Base-by-base conservation (phyloP, 2,797 vertebrate genomes). In the Phataginus tricuspis region DNA sequence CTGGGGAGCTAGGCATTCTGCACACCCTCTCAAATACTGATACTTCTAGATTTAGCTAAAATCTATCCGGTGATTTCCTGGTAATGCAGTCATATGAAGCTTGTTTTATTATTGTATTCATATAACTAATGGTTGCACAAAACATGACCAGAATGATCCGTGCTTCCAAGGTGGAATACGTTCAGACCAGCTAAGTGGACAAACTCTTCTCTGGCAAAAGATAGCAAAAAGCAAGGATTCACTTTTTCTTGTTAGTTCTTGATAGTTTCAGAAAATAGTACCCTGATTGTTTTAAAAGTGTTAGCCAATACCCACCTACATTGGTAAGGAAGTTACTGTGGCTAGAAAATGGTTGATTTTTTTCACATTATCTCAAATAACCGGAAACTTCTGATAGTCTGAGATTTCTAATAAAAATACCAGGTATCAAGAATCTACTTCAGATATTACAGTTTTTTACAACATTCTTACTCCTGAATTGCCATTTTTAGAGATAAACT, bases 401-500 rank as follows among this genome's bases (percentile, higher is more conserved):
- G 23, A 94, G n/a, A 63, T 86, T 91, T 89, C 57, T 91, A 91
- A 87, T 75, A 64, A 90, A 86, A 91, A 69, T 77, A 77, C 11
- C 11, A 82, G 31, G 83, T 93, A 7, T 93, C 31, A 86, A 83
- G 37, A 51, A 92, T 39, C 3, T 88, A 5, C 69, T 95, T 79
- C 31, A 86, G 51, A 68, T 74, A n/a, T 53, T 92, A 19, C 0
- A 55, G 39, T 87, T 83, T 92, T 89, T 88, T 74, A 18, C 53
- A 63, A 21, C 15, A 88, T 0, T 77, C 39, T 91, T 94, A 71
- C 4, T 90, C 18, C 37, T 92, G 88, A 88, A 55, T 68, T 96
- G 57, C 31, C 25, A 31, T 79, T 84, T 80, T 37, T 93, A 8
- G 53, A 88, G 45, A 85, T 91, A 63, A 95, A 91, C 15, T 79